Base-by-base conservation (phyloP, 2,888 invertebrate genomes). In the Brachypalpus laphriformis region DNA sequence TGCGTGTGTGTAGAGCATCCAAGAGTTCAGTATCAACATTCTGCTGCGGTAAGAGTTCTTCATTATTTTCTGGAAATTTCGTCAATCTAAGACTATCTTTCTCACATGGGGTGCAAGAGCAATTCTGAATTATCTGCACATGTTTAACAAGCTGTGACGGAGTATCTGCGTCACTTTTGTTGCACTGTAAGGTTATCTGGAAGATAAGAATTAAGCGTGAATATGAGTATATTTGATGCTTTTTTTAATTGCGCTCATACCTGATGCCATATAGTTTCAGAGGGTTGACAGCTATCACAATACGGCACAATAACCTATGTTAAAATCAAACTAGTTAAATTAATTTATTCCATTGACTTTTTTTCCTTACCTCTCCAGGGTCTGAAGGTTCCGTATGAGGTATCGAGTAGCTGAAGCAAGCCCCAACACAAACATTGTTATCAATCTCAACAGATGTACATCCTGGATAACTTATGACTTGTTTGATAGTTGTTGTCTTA, bases 381-480 rank as follows among this genome's bases (percentile, higher is more conserved):
- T 94, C 94, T 18, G 94, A 94, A 1, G 95, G 95, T 87, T 94
- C 93, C 25, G 94, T 95, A 88, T 93, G 93, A 1, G 95, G 95
- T 75, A 95, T 95, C 89, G 94, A 94, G 90, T 95, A 95, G 87
- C 95, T 95, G 91, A 95, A 95, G 89, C 95, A 95, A 2, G 95
- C 94, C 3, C 95, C 95, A 11, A 95, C 95, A 89, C 95, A 95
- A 3, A 95, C 95, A 88, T 94, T 94, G 90, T 95, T 95, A 90
- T 95, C 94, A 87, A 95, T 93, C 86, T 94, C 94, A 87, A 93
- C 93, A 0, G 94, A 93, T 85, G 93, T 93, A 89, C 94, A 95
- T 68, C 94, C 94, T 1, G 94, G 94, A 89, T 94, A 93, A n/a
- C 94, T 93, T 40, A 95, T 94, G 20, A 95, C 94, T 90, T 95